These are phyloP conservation scores for Vesta saturnalis DNA, from an alignment of 2,888 invertebrate genomes.

Conservation along the genomic window DNA sequence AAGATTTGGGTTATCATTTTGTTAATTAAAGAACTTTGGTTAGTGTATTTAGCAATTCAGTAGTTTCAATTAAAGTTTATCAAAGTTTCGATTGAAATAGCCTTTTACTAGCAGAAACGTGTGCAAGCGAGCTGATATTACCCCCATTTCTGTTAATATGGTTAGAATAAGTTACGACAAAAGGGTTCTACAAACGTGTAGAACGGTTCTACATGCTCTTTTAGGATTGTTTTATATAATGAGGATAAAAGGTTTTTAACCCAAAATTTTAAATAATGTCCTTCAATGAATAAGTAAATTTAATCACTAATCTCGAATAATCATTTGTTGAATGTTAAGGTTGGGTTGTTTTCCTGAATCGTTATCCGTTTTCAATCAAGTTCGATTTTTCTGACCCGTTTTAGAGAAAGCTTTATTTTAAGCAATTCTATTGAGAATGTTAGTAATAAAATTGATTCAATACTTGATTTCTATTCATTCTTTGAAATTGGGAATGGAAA, in stretches of 20 bases:
- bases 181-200: background rate
- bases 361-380: slow-evolving; percentile 21
- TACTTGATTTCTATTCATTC: too few species aligned
- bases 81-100: slow-evolving; percentile 17
- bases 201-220: background rate
- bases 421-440: background rate
- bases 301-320: background rate
- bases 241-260: background rate
- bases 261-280: background rate
- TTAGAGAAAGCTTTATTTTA: background rate
- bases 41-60: slow-evolving; percentile 17
- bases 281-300: background rate
- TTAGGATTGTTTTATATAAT: background rate
- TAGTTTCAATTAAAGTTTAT: slow-evolving; percentile 29
- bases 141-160: background rate
- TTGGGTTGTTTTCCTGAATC: slow-evolving; percentile 13
- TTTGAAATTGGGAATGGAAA: too few species aligned
- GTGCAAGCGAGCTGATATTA: background rate
- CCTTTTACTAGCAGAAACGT: background rate
- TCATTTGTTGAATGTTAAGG: slow-evolving; percentile 9
- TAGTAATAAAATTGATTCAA: background rate
- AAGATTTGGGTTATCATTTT: slow-evolving; percentile 15
- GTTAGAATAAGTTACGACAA: background rate
- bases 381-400: background rate
- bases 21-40: slow-evolving; percentile 15